Conservation (phyloP, 2,113 vertebrate species). For the Edolisoma coerulescens region DNA sequence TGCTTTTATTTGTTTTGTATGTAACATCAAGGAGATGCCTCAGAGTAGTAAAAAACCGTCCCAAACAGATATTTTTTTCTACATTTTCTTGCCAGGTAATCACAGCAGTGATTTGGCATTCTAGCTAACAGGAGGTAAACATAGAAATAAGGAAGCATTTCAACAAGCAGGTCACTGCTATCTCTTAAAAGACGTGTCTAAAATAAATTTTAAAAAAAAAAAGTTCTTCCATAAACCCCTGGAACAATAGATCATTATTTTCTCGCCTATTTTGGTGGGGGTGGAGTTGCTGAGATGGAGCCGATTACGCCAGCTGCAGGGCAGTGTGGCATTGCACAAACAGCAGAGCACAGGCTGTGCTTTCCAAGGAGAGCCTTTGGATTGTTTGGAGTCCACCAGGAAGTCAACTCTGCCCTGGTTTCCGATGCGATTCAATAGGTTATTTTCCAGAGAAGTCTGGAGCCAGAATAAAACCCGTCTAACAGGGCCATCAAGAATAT, state of each 20-base stretch:
- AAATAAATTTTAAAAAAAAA: neutral
- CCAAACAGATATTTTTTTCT: neutral
- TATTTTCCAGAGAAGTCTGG: slow-evolving; percentile 60
- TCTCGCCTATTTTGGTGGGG: neutral
- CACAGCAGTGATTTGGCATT: neutral
- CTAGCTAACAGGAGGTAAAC: neutral
- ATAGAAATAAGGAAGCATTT: neutral
- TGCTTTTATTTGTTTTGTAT: neutral
- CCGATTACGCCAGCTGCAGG: slow-evolving; percentile 20
- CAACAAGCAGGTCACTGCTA: neutral
- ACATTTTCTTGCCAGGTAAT: neutral
- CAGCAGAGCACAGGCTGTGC: slow-evolving; percentile 50
- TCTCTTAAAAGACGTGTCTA: neutral
- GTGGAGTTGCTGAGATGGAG: slow-evolving; percentile 49
- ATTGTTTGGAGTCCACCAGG: slow-evolving; percentile 68
- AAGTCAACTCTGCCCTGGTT: slow-evolving; percentile 72
- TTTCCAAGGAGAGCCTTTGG: slow-evolving; percentile 35
- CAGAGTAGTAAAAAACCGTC: neutral
- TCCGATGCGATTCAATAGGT: slow-evolving; percentile 67
- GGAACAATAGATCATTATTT: slow-evolving; percentile 60
- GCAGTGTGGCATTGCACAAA: slow-evolving; percentile 49
- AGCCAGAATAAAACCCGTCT: slow-evolving; percentile 5
- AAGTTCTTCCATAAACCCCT: neutral
- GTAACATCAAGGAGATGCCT: neutral
- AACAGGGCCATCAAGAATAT: slow-evolving; percentile 26